Evolutionary conservation across 2,113 vertebrate species (phyloP), one percentile per base, ranked within the genome.

Genomic region (Ictidomys tridecemlineatus): DNA sequence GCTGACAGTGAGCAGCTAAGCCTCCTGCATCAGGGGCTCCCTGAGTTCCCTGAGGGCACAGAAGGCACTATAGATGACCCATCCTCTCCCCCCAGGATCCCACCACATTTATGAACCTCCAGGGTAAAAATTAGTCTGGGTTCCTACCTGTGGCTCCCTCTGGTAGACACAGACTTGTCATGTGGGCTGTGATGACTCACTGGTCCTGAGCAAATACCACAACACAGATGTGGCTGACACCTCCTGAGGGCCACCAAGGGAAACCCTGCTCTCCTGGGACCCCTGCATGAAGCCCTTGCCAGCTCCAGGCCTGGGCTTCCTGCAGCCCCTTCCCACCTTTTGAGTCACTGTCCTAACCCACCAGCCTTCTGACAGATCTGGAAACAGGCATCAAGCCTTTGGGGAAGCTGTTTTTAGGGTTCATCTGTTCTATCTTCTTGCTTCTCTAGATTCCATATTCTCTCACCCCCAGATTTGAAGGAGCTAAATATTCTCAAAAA

Each of bases 351-450:
- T 73, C 80, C 58, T 92, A 89, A 72, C 34, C 93, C 92, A 56
- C 87, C 87, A 95, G 93, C 45, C 74, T 65, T 73, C 93, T 58
- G 70, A 93, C n/a, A 26, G 84, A 72, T 70, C 61, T 73, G 32
- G 74, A 84, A 96, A 73, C 86, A 65, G 65, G 17, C 95, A 74
- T 42, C 32, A 45, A 88, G 61, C 93, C 80, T 91, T 89, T 74
- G 0, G 2, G 72, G 89, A n/a, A n/a, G n/a, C n/a, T n/a, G n/a
- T n/a, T n/a, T n/a, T n/a, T n/a, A n/a, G n/a, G n/a, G n/a, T n/a
- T 98, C 94, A 93, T 96, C 95, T 98, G 95, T 79, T 95, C 79
- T 76, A 89, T 97, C 74, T 86, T 80, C 80, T 77, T 94, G 82
- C 90, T 97, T 45, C 79, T 84, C 70, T 96, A 69, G 83, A 85